These are phyloP conservation scores for Bothrops jararaca DNA, from an alignment of 2,113 vertebrate species.

Conservation along the genomic window DNA sequence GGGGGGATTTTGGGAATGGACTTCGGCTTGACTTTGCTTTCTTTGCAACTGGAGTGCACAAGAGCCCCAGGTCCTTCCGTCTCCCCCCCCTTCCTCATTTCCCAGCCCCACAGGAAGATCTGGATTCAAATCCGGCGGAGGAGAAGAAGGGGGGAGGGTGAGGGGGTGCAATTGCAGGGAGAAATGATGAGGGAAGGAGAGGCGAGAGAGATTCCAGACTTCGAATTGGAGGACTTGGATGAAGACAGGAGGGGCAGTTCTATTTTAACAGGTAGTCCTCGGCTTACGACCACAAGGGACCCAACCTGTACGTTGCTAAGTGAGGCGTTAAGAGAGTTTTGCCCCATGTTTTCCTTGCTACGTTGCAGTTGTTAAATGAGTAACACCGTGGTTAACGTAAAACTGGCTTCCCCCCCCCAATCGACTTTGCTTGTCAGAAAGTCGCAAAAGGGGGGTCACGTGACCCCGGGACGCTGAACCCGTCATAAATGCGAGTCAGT, in stretches of 20 bases:
- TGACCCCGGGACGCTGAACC: no score
- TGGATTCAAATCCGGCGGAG: neutral
- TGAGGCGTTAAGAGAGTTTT: no score
- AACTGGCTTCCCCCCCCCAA: no score
- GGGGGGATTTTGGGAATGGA: neutral
- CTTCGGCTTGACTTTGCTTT: neutral
- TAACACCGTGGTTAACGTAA: no score
- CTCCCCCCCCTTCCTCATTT: neutral
- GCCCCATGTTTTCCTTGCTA: no score
- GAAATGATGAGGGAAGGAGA: neutral
- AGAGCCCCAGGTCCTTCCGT: neutral
- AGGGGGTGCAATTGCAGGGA: neutral
- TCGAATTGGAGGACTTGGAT: neutral
- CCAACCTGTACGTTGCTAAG: no score
- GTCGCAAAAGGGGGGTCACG: no score
- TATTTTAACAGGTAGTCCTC: neutral
- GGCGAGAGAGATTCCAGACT: neutral
- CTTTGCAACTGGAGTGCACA: neutral
- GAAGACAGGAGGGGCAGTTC: neutral
- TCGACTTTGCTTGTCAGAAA: no score
- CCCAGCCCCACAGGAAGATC: neutral
- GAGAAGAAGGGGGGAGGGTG: no score
- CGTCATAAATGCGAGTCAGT: no score
- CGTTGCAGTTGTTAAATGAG: no score
- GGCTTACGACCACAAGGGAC: no score